Evolutionary conservation across 2,888 invertebrate genomes (phyloP), one percentile per base, ranked within the genome.

Genomic region (Hirtodrosophila histrioides): DNA sequence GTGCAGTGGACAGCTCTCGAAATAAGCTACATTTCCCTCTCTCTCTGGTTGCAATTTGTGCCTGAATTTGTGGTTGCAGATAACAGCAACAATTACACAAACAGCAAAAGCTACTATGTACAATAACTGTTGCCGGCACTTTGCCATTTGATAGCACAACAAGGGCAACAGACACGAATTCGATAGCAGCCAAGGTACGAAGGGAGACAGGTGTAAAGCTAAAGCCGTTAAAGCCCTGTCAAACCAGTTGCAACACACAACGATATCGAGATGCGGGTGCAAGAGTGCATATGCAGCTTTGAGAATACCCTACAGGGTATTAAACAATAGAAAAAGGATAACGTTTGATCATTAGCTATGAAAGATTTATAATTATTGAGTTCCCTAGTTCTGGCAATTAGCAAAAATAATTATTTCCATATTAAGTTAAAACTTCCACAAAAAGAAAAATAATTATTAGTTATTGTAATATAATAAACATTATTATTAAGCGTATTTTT

Each of bases 31-130:
- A 33, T 1, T 3, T 33, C 29, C 2, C 8, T 4, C 0, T 3
- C 11, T 9, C n/a, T n/a, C 1, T 29, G 48, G 62, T 56, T 65
- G 61, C 69, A 65, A 75, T 69, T 69, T 73, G 80, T 61, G 60
- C 60, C 67, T 64, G 65, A 68, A 69, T 66, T 66, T 77, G 81
- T 53, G 68, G 85, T 77, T 56, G 50, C 80, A 68, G 75, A 80
- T 77, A 76, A 62, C 75, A 72, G 57, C 75, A 78, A 58, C 65
- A 56, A 67, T 53, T 53, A 37, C 37, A 45, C 23, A 33, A 55
- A 48, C 46, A 60, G 29, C 45, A 49, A 5, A 5, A 4, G 27
- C 27, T 17, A 17, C 17, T 17, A 17, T 17, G 17, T 17, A 54
- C 75, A 61, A 60, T 33, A 11, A 43, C 27, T 27, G 39, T 24